Evolutionary conservation across 2,797 vertebrate genomes (phyloP).

Genomic region (Pyrrhura leucotis): DNA sequence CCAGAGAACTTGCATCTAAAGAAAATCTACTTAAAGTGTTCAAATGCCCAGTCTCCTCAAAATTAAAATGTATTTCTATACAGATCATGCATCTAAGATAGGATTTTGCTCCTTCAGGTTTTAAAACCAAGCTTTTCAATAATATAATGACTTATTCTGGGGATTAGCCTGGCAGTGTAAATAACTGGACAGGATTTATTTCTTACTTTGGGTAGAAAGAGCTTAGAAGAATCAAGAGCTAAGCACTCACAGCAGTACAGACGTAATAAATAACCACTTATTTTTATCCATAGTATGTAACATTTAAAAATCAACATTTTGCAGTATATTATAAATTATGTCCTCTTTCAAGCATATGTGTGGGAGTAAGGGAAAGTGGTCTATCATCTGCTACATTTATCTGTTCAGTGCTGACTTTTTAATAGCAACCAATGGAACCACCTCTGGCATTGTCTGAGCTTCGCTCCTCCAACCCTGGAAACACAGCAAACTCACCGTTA

Average conservation of each 20-base stretch:
- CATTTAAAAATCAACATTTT: conserved; percentile 26
- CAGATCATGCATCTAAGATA: background rate
- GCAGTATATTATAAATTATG: background rate
- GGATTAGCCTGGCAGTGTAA: background rate
- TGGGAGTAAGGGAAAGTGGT: background rate
- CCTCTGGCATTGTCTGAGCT: background rate
- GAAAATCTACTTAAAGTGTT: background rate
- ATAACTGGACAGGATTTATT: background rate
- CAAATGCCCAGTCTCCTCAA: background rate
- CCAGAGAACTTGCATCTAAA: background rate
- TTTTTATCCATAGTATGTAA: conserved; percentile 3
- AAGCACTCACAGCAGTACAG: background rate
- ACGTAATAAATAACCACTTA: conserved; percentile 1
- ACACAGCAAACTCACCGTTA: background rate
- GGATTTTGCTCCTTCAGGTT: background rate
- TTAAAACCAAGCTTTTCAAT: background rate
- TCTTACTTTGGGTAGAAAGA: background rate
- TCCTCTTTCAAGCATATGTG: background rate
- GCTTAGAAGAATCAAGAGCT: background rate
- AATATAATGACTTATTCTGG: background rate
- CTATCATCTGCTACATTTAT: background rate
- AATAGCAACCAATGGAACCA: background rate
- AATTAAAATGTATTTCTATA: background rate
- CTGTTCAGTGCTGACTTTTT: background rate
- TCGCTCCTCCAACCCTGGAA: background rate